phyloP scores from a whole-genome alignment of 2,888 invertebrate species.

The Ctena decussata region DNA sequence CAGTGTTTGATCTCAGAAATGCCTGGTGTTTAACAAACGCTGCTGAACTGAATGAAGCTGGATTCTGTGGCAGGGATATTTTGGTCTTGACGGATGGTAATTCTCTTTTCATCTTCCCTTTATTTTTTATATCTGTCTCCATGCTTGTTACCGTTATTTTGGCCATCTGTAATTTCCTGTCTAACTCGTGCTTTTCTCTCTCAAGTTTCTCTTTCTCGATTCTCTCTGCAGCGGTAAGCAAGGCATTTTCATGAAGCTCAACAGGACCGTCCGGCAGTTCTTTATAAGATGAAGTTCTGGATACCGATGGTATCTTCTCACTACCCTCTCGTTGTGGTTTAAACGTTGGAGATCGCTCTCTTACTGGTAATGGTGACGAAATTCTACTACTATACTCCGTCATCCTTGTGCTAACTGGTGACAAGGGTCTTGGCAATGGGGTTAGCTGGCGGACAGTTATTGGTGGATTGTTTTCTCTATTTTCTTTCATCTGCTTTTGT shows the following conservation, averaged over 20 bases:
- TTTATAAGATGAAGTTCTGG: slow-evolving; percentile 48
- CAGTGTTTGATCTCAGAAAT: slow-evolving; percentile 13
- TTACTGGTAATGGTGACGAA: background rate
- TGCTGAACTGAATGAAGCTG: background rate
- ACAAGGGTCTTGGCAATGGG: slow-evolving; percentile 43
- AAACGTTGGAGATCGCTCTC: background rate
- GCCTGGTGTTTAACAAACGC: background rate
- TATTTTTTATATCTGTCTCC: background rate
- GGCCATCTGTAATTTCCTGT: background rate
- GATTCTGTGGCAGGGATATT: slow-evolving; percentile 5
- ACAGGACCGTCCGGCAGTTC: slow-evolving; percentile 30
- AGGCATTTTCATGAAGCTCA: slow-evolving; percentile 36
- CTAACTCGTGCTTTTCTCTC: background rate
- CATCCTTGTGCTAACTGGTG: slow-evolving; percentile 39
- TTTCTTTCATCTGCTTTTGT: slow-evolving; percentile 28
- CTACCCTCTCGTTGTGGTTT: slow-evolving; percentile 35
- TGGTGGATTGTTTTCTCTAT: slow-evolving; percentile 19
- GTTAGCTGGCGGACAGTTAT: slow-evolving; percentile 54
- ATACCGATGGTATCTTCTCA: slow-evolving; percentile 61
- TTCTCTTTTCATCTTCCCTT: background rate
- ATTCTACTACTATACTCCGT: slow-evolving; percentile 41
- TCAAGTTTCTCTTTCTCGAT: slow-evolving; percentile 54
- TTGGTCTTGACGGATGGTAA: background rate
- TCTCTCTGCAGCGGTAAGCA: slow-evolving; percentile 60
- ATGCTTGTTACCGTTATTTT: background rate